Percentiles rank a stretch among this genome's conserved stretches.
Evolutionary conservation across 2,797 vertebrate genomes (phyloP).

Genomic region (Pygocentrus nattereri): DNA sequence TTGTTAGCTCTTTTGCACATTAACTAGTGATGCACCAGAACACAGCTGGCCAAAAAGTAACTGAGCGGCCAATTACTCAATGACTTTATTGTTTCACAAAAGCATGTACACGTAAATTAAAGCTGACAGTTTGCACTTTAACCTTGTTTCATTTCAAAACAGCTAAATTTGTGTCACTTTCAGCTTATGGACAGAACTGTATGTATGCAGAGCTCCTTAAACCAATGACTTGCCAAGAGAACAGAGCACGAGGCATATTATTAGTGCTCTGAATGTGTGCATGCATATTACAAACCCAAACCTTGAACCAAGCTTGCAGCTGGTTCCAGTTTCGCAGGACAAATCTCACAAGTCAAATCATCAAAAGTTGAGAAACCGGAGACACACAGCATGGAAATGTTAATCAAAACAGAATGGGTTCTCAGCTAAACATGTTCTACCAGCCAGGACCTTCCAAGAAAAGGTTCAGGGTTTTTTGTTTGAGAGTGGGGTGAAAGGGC

Average conservation of each 20-base stretch:
- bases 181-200: background rate
- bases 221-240: background rate
- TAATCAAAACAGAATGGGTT: conserved; percentile 65
- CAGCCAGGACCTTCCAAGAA: conserved; percentile 29
- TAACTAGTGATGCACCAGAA: background rate
- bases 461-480: conserved; percentile 5
- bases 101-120: background rate
- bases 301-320: conserved; percentile 54
- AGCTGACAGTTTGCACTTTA: too few species aligned
- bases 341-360: conserved; percentile 57
- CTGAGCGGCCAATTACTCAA: background rate
- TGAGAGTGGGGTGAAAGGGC: background rate
- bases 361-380: conserved; percentile 51
- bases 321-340: conserved; percentile 63
- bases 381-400: conserved; percentile 55
- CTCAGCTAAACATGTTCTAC: conserved; percentile 54
- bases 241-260: background rate
- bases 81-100: too few species aligned
- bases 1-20: background rate
- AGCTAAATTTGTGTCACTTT: background rate
- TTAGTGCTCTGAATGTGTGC: conserved; percentile 14
- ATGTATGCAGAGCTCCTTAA: background rate
- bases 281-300: conserved; percentile 42
- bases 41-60: conserved; percentile 1
- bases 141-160: background rate